phyloP scores from a whole-genome alignment of 2,113 vertebrate species.

The Eptesicus fuscus region DNA sequence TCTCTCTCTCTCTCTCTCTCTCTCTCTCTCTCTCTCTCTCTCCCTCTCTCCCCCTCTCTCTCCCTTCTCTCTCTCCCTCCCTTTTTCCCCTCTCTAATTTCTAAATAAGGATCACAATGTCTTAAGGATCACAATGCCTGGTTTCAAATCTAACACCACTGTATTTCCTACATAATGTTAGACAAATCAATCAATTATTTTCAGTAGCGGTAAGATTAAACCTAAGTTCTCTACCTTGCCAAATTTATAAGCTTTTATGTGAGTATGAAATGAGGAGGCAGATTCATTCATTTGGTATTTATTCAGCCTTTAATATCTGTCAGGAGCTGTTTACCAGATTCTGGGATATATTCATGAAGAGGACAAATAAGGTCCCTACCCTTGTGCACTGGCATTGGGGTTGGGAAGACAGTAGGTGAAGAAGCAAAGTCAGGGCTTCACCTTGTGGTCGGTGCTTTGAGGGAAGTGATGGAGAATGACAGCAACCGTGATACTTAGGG shows the following conservation, averaged over 20 bases:
- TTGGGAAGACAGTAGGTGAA: neutral
- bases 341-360: neutral
- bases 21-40: no score
- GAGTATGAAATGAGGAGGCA: neutral
- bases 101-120: neutral
- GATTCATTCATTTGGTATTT: neutral
- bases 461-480: neutral
- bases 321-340: neutral
- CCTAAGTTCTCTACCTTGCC: neutral
- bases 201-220: neutral
- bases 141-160: neutral
- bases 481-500: neutral
- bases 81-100: neutral
- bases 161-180: neutral
- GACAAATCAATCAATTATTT: neutral
- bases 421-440: neutral
- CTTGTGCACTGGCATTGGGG: neutral
- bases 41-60: no score
- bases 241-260: neutral
- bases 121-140: neutral
- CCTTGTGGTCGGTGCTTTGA: neutral
- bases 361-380: neutral
- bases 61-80: accelerated
- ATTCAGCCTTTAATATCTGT: neutral
- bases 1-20: neutral